phyloP scores from a whole-genome alignment of 53 echinoderm and acorn worm genomes.

The Stichopus horrens region DNA sequence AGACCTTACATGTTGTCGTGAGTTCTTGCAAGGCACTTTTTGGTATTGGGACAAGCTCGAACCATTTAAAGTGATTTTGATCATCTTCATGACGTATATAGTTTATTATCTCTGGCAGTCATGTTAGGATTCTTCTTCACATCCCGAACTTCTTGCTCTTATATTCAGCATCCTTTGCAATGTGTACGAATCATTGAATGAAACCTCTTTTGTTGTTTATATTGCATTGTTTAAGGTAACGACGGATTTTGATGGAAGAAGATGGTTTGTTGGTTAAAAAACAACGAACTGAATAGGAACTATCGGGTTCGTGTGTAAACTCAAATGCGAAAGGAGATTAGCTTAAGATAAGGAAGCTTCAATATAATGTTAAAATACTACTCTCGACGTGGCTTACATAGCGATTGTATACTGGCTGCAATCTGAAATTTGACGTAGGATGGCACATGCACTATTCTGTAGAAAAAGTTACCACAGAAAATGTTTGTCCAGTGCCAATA shows the following conservation, averaged over 20 bases:
- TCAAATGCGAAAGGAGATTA: slow-evolving; percentile 15
- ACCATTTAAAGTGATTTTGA: too few species aligned
- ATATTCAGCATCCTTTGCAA: neutral
- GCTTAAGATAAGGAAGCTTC: neutral
- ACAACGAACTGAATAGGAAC: slow-evolving; percentile 8
- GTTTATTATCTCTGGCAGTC: too few species aligned
- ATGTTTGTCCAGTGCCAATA: slow-evolving; percentile 27
- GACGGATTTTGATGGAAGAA: slow-evolving; percentile 4
- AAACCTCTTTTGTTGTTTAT: slow-evolving; percentile 2
- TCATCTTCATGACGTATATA: too few species aligned
- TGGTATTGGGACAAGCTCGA: too few species aligned
- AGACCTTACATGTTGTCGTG: too few species aligned
- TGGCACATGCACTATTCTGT: slow-evolving; percentile 7
- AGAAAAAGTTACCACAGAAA: neutral
- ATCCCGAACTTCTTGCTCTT: too few species aligned
- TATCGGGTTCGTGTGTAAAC: slow-evolving; percentile 39
- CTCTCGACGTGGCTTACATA: too few species aligned
- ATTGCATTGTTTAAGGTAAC: slow-evolving; percentile 27
- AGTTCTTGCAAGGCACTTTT: too few species aligned
- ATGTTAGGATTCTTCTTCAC: too few species aligned
- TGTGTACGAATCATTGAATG: slow-evolving; percentile 23
- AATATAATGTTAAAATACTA: neutral
- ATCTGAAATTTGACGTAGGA: neutral
- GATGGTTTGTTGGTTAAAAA: slow-evolving; percentile 4
- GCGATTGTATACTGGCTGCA: too few species aligned